Evolutionary conservation across 64 coral and sea anemone species (phyloP), one percentile per base, ranked within the genome.

Genomic region (Porites australiensis): DNA sequence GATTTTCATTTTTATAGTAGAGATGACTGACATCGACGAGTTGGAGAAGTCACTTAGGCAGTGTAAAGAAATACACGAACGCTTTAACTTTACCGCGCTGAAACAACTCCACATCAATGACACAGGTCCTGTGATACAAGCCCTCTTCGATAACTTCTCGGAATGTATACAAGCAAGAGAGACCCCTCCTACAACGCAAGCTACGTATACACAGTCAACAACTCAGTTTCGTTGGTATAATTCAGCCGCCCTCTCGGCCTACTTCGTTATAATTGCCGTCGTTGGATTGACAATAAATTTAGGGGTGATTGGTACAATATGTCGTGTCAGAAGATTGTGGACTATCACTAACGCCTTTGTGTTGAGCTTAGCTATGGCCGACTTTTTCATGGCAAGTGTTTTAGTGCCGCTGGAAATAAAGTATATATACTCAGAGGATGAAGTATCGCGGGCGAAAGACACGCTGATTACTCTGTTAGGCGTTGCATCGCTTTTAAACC

Each of bases 321-420:
- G 83, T 46, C 92, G 89, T 1, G 89, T 82, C 2, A 82, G 95
- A 3, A 89, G 92, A 13, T 83, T 98, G 0, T 88, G 88, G 23
- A 98, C 92, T 1, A 82, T 98, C 8, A 94, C 95, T 7, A 98
- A 98, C 60, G 62, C 87, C 2, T 98, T 98, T 55, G 89, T 98
- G 19, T 82, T 93, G 19, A 91, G 88, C 44, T 58, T 98, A 13
- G 93, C 92, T 16, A 54, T 94, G 23, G 95, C 95, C 2, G 95
- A 98, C 59, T 67, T 98, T 15, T 46, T 98, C 2, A 82, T 98
- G 19, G 88, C 92, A 20, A 44, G 71, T 2, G 75, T 91, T 4
- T 75, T 98, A 0, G 78, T 94, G 2, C 95, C 95, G 2, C 11
- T 98, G 1, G 70, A 98, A 27, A 91, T 98, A 53, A 48, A 81